phyloP scores from a whole-genome alignment of 2,797 vertebrate species.

The Anas bernieri region DNA sequence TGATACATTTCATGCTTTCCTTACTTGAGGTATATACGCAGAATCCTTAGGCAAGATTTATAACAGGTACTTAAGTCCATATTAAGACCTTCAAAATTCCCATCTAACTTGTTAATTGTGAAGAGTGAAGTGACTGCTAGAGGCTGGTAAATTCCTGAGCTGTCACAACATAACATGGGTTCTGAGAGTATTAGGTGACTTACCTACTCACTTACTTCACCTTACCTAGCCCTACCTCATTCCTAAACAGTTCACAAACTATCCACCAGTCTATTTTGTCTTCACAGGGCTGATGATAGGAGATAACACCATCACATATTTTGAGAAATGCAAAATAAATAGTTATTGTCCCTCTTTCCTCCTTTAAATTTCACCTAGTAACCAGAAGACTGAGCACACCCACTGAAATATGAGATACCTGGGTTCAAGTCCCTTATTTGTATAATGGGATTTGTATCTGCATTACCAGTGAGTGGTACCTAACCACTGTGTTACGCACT shows the following conservation, averaged over 20 bases:
- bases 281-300: background rate
- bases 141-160: background rate
- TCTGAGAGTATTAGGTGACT: background rate
- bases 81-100: background rate
- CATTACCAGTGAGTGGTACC: background rate
- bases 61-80: background rate
- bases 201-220: background rate
- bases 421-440: background rate
- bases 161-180: background rate
- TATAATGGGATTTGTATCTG: background rate
- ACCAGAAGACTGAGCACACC: background rate
- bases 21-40: background rate
- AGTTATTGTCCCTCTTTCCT: background rate
- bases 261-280: background rate
- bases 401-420: background rate
- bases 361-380: background rate
- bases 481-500: background rate
- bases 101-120: background rate
- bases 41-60: background rate
- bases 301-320: fast-evolving
- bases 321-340: background rate
- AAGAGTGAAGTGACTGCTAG: background rate
- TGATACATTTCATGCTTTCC: background rate
- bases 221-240: background rate
- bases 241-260: background rate